phyloP scores from a whole-genome alignment of 2,888 invertebrate species.

The Sesia apiformis region DNA sequence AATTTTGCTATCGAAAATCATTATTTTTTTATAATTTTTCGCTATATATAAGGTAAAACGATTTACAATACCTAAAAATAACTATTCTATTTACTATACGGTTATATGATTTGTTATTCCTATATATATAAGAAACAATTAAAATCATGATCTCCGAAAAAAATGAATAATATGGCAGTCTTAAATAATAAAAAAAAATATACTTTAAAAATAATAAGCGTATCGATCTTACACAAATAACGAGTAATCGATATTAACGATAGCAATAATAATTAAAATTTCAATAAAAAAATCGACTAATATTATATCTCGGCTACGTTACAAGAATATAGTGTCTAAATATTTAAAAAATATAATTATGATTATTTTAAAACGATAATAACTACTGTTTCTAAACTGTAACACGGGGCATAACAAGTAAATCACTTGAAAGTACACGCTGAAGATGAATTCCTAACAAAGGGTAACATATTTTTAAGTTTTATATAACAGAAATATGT shows the following conservation, averaged over 20 bases:
- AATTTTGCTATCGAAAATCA: constrained; percentile 2
- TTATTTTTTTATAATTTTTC: constrained; percentile 11
- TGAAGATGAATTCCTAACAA: too few species aligned
- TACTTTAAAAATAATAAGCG: constrained; percentile 62
- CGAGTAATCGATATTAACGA: neutral
- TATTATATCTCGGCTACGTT: constrained; percentile 5
- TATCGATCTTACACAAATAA: constrained; percentile 22
- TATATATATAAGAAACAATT: constrained; percentile 6
- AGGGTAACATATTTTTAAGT: too few species aligned
- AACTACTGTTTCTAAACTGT: neutral
- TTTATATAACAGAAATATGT: too few species aligned
- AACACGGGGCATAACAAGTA: neutral
- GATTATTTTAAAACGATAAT: constrained; percentile 1
- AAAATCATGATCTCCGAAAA: constrained; percentile 2
- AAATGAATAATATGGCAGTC: constrained; percentile 48
- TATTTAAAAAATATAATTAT: constrained; percentile 16
- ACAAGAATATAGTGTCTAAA: constrained; percentile 13
- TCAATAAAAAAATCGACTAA: constrained; percentile 16
- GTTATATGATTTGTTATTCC: neutral
- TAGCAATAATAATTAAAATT: constrained; percentile 9
- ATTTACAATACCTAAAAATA: constrained; percentile 1
- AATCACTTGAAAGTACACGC: too few species aligned
- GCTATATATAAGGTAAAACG: constrained; percentile 5
- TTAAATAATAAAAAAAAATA: constrained; percentile 27
- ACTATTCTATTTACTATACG: constrained; percentile 4